Evolutionary conservation across 2,797 vertebrate genomes (phyloP).

Genomic region (Pempheris klunzingeri): DNA sequence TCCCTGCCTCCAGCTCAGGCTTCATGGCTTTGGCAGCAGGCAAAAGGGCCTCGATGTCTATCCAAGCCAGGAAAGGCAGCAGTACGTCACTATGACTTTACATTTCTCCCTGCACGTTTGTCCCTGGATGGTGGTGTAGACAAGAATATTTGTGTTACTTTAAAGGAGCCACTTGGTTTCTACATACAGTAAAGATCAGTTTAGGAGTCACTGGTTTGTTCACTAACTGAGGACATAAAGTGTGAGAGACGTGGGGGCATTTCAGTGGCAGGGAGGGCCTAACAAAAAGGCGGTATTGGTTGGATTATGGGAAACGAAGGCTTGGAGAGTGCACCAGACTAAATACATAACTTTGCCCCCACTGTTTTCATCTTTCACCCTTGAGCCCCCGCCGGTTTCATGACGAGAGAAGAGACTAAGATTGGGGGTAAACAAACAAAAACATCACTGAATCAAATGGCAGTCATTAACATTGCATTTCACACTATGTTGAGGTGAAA

Average conservation of each 20-base stretch:
- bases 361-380: not conserved
- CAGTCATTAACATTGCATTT: not conserved
- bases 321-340: too few species aligned
- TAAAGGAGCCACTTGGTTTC: not conserved
- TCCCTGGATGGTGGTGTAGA: not conserved
- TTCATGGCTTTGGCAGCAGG: constrained; percentile 67
- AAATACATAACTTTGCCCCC: accelerated
- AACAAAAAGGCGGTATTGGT: not conserved
- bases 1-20: constrained; percentile 53
- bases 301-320: not conserved
- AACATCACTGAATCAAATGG: not conserved
- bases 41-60: constrained; percentile 63
- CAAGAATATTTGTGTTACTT: not conserved
- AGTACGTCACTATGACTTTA: constrained; percentile 58
- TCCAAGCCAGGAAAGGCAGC: constrained; percentile 70
- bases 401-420: too few species aligned
- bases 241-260: not conserved
- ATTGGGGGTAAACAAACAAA: not conserved
- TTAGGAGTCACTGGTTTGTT: not conserved
- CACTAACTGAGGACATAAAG: not conserved
- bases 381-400: not conserved
- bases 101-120: constrained; percentile 7
- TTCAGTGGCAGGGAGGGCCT: not conserved
- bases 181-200: not conserved
- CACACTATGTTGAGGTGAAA: not conserved